Evolutionary conservation across 2,888 invertebrate genomes (phyloP).

Genomic region (Ochropleura plecta): DNA sequence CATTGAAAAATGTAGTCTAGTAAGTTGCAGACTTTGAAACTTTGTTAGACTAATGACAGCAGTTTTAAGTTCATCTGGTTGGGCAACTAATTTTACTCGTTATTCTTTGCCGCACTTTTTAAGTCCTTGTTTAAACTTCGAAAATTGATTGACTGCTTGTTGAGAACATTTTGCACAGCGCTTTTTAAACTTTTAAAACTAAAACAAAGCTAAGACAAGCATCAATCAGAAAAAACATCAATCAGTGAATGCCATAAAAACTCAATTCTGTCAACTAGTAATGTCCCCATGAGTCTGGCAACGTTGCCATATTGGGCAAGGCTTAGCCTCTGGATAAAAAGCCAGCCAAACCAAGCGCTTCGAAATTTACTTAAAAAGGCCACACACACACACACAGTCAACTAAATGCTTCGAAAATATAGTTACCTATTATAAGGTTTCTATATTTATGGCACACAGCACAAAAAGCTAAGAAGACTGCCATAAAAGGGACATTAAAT

Average conservation of each 20-base stretch:
- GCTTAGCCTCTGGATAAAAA: no score
- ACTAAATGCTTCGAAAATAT: no score
- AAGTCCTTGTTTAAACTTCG: conserved; percentile 35
- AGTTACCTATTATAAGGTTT: no score
- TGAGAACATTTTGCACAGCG: conserved; percentile 3
- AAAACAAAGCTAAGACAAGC: background rate
- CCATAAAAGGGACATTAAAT: background rate
- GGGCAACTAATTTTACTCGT: conserved; percentile 20
- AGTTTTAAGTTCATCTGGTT: conserved; percentile 14
- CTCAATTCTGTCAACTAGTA: no score
- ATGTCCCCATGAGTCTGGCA: no score
- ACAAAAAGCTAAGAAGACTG: no score
- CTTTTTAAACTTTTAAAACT: background rate
- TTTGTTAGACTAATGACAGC: conserved; percentile 9
- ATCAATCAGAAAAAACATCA: no score
- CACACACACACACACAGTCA: no score
- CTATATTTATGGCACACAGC: no score
- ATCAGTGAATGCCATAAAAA: background rate
- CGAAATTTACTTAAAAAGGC: no score
- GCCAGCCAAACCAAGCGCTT: no score
- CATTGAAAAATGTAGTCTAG: conserved; percentile 1
- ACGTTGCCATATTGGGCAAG: no score
- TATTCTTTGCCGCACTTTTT: conserved; percentile 12
- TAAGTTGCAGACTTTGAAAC: conserved; percentile 19
- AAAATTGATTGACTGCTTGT: conserved; percentile 29